Conservation (phyloP, 2,797 vertebrate genomes). For the Ispidina lecontei region DNA sequence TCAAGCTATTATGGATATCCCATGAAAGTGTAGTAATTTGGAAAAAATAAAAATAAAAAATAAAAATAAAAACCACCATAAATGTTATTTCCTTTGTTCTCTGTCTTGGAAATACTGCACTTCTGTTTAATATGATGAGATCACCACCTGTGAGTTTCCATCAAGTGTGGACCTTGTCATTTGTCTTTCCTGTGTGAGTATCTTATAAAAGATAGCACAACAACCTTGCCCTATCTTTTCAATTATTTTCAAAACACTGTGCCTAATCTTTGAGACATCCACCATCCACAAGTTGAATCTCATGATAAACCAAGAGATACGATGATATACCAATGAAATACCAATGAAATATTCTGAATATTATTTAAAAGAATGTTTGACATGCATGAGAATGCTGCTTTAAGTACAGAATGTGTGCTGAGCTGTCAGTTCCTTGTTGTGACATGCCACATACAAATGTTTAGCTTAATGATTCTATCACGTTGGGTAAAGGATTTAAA, state of each 20-base stretch:
- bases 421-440: not conserved
- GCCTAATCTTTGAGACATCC: not conserved
- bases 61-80: fast-evolving
- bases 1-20: not conserved
- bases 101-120: not conserved
- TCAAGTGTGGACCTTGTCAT: not conserved
- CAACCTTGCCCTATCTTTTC: not conserved
- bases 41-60: no score
- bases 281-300: not conserved
- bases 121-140: not conserved
- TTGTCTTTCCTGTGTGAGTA: not conserved
- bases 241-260: not conserved
- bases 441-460: not conserved
- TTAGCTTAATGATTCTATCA: not conserved
- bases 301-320: not conserved
- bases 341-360: not conserved
- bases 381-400: not conserved
- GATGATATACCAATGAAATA: no score
- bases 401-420: not conserved
- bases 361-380: not conserved
- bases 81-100: not conserved
- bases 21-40: not conserved
- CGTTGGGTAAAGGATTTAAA: not conserved
- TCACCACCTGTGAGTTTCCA: not conserved
- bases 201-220: not conserved